Evolutionary conservation across 2,888 invertebrate species (phyloP).

Genomic region (Sarcophaga variegata): DNA sequence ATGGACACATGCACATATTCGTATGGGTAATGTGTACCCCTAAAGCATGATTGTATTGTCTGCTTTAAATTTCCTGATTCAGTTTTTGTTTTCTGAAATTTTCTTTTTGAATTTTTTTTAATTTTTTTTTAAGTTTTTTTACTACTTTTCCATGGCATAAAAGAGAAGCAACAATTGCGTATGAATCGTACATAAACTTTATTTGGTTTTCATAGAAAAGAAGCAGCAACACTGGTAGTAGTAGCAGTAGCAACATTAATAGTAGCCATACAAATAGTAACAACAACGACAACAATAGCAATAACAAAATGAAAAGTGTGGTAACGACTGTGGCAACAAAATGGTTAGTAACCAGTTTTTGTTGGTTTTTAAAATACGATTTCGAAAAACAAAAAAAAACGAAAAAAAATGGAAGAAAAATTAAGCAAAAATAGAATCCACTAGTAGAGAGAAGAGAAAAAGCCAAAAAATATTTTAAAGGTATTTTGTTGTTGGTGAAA

Average conservation of each 20-base stretch:
- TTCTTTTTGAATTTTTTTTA: background rate
- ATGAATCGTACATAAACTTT: constrained; percentile 49
- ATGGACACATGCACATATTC: background rate
- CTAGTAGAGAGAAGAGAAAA: constrained; percentile 26
- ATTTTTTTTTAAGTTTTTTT: background rate
- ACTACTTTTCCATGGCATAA: background rate
- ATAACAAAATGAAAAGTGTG: constrained; percentile 58
- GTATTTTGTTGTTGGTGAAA: constrained; percentile 55
- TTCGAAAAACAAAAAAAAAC: background rate
- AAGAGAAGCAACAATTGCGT: constrained; percentile 54
- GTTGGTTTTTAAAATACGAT: constrained; percentile 42
- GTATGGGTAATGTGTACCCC: constrained; percentile 16
- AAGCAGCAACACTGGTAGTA: constrained; percentile 29
- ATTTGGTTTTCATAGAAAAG: constrained; percentile 38
- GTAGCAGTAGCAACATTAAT: constrained; percentile 41
- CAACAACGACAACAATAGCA: constrained; percentile 40
- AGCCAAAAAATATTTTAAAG: constrained; percentile 55
- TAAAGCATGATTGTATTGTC: constrained; percentile 61
- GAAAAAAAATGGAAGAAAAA: background rate
- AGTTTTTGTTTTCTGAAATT: constrained; percentile 4
- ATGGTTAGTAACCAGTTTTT: constrained; percentile 63
- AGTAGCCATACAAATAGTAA: constrained; percentile 40
- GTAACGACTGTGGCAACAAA: constrained; percentile 66
- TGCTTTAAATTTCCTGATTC: constrained; percentile 48
- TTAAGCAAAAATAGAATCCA: constrained; percentile 5